phyloP scores from a whole-genome alignment of 2,797 vertebrate genomes.

The Eupleurogrammus muticus region DNA sequence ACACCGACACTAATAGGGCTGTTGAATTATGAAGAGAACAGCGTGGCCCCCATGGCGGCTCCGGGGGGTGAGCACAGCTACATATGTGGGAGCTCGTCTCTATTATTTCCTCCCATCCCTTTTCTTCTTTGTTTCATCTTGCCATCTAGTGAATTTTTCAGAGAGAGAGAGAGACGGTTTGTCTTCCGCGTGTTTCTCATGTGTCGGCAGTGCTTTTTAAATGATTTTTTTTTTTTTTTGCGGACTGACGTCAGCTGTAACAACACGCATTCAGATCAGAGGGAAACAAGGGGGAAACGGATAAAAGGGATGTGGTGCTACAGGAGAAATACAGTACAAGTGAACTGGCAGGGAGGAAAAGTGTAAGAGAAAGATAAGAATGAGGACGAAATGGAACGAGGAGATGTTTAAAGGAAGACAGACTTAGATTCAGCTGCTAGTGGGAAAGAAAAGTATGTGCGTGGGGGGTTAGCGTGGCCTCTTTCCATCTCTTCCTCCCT shows the following conservation, averaged over 20 bases:
- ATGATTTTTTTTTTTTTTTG: no score
- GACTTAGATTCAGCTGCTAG: constrained; percentile 38
- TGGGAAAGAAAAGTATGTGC: constrained; percentile 48
- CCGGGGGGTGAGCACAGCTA: constrained; percentile 36
- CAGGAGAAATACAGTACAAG: constrained; percentile 1
- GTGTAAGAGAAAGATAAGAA: constrained; percentile 11
- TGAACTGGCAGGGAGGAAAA: constrained; percentile 13
- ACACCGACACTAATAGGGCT: constrained; percentile 63
- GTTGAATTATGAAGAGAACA: constrained; percentile 67
- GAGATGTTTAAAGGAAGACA: constrained; percentile 47
- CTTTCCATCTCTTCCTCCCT: constrained; percentile 59
- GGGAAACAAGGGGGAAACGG: constrained; percentile 8
- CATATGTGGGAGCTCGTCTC: constrained; percentile 45
- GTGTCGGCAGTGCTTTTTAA: constrained; percentile 34
- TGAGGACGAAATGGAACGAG: constrained; percentile 13
- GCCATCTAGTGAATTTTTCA: constrained; percentile 52
- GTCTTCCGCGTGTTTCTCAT: constrained; percentile 30
- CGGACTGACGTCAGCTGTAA: constrained; percentile 34
- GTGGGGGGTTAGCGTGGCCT: constrained; percentile 56
- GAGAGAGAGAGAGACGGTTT: constrained; percentile 39
- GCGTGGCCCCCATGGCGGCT: constrained; percentile 44
- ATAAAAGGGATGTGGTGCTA: constrained; percentile 11
- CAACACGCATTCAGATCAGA: constrained; percentile 38
- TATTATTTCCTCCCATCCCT: constrained; percentile 20
- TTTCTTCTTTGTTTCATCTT: constrained; percentile 58